phyloP scores from a whole-genome alignment of 2,888 invertebrate species.

The Agrilus mali region DNA sequence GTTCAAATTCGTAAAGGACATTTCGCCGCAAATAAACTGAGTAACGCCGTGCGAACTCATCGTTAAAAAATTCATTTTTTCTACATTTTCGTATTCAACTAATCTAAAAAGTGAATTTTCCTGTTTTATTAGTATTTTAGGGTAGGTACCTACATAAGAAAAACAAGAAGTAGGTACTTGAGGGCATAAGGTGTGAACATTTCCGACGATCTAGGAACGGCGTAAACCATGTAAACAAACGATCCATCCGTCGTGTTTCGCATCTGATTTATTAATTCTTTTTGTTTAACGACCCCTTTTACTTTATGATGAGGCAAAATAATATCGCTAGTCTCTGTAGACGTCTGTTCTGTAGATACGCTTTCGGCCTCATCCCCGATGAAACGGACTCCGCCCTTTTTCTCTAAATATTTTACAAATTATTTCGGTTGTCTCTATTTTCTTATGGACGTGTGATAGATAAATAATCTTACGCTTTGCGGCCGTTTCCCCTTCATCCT shows the following conservation, averaged over 20 bases:
- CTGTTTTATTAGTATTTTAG: not conserved
- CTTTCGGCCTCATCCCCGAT: too few relatives aligned
- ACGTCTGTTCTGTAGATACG: too few relatives aligned
- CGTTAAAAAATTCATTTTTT: slow-evolving; percentile 62
- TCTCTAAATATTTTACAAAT: too few relatives aligned
- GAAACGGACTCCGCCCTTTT: too few relatives aligned
- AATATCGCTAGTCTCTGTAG: slow-evolving; percentile 5
- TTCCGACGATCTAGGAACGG: slow-evolving; percentile 57
- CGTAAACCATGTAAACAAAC: slow-evolving; percentile 68
- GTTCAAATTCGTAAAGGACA: slow-evolving; percentile 63
- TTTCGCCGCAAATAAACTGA: slow-evolving; percentile 58
- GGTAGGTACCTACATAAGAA: too few relatives aligned
- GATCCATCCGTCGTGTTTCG: slow-evolving; percentile 42
- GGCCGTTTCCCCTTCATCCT: slow-evolving; percentile 14
- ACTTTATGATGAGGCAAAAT: slow-evolving; percentile 23
- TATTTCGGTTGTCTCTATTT: too few relatives aligned
- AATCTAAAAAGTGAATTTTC: slow-evolving; percentile 40
- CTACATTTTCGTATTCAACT: slow-evolving; percentile 56
- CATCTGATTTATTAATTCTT: slow-evolving; percentile 39
- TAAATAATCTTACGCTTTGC: not conserved
- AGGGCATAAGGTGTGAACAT: slow-evolving; percentile 65
- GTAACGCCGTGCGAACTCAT: slow-evolving; percentile 74
- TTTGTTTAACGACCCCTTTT: slow-evolving; percentile 31
- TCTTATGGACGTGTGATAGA: too few relatives aligned
- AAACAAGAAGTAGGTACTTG: too few relatives aligned